Conservation (phyloP, 1,140 invertebrate species). For the Dendroctonus valens region DNA sequence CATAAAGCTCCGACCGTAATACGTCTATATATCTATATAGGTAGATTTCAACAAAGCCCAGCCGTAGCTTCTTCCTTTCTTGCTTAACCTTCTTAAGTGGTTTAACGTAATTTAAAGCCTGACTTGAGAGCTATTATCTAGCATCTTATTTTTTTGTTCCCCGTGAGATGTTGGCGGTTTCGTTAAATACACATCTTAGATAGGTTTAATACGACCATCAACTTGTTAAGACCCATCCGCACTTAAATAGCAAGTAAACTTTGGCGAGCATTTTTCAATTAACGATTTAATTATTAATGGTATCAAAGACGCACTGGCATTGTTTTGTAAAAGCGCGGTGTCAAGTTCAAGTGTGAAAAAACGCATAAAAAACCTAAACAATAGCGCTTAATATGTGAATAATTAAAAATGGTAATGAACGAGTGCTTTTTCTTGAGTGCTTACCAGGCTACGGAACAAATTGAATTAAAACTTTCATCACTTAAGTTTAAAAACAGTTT, state of each 20-base stretch:
- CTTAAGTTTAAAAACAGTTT: too few relatives aligned
- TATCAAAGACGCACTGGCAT: neutral
- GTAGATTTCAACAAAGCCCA: neutral
- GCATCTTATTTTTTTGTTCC: neutral
- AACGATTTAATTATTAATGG: neutral
- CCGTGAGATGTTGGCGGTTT: neutral
- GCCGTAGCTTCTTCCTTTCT: neutral
- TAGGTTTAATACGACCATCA: neutral
- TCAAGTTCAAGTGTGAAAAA: too few relatives aligned
- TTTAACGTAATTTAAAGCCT: constrained; percentile 6
- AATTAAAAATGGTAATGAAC: too few relatives aligned
- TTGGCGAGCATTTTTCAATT: neutral
- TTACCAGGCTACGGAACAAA: too few relatives aligned
- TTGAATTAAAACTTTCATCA: too few relatives aligned
- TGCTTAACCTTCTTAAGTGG: constrained; percentile 2
- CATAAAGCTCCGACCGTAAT: neutral
- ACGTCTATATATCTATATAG: neutral
- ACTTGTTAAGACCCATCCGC: neutral
- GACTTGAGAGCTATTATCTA: constrained; percentile 5
- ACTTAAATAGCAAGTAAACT: neutral
- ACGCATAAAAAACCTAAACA: too few relatives aligned
- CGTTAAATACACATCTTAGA: neutral
- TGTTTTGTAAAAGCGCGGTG: neutral
- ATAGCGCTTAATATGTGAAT: too few relatives aligned
- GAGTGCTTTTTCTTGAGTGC: too few relatives aligned